Base-by-base conservation (phyloP, 2,113 vertebrate genomes). In the Hyperopisus bebe region DNA sequence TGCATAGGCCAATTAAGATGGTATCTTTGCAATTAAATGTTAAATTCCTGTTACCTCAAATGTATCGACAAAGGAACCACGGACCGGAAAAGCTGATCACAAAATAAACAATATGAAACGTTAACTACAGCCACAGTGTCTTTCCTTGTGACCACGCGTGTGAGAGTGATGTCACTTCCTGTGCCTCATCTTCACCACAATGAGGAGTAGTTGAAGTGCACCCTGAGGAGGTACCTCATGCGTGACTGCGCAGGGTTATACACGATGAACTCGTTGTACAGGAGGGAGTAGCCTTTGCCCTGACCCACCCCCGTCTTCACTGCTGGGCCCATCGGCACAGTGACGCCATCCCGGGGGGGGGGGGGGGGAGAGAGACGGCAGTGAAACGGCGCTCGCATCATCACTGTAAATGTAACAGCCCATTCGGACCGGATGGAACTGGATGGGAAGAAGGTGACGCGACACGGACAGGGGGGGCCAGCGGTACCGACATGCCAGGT, bases 181-280 rank as follows among this genome's bases (percentile, higher is more conserved):
- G 31, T 8, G 1, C 21, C n/a, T 39, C 55, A 3, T 4, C 42
- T 3, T 66, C 93, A 98, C 97, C 97, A 98, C 70, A 97, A 92
- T 0, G 96, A 95, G 0, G 93, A 58, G 90, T 95, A 98, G 94
- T 97, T 96, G 93, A 98, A 98, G 48, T 80, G 93, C 90, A 98
- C 93, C 70, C 95, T 94, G 31, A 98, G 95, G 92, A 98, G 95
- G 92, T 98, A 98, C 74, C 93, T 95, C 97, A 98, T 97, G 83
- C 93, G 95, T 13, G 94, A 94, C 94, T 98, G 97, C 1, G 94
- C 93, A 0, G 96, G 95, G 86, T 95, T 94, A 89, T 98, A 98
- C 46, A 98, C 96, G 0, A 98, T 94, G 90, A 94, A 98, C 93
- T 98, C 98, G 6, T 98, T 98, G 93, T 98, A 98, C 85, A 98